A percentile compares a stretch with the other conserved stretches of the same genome.
These are phyloP conservation scores for Clunio marinus DNA, from an alignment of 2,888 invertebrate genomes.

Conservation along the genomic window DNA sequence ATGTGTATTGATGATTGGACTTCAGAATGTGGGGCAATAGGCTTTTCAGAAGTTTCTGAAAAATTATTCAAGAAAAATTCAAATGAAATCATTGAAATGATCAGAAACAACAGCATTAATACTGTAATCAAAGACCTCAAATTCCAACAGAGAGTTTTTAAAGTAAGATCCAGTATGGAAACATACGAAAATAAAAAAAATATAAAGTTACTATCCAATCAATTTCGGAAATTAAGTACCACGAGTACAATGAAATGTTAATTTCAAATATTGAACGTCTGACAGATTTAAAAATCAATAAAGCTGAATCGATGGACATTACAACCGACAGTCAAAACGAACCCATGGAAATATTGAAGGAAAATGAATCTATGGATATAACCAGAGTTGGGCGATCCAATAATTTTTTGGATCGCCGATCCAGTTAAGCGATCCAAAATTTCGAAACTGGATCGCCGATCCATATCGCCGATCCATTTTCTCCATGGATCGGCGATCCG, in stretches of 20 bases:
- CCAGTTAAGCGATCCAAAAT: too few relatives aligned
- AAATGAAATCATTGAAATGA: slow-evolving; percentile 70
- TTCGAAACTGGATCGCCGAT: too few relatives aligned
- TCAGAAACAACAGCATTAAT: slow-evolving; percentile 61
- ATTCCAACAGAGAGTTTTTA: slow-evolving; percentile 78
- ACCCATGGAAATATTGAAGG: too few relatives aligned
- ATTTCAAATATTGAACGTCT: slow-evolving; percentile 65
- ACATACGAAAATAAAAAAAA: too few relatives aligned
- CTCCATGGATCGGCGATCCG: too few relatives aligned
- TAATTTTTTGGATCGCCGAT: too few relatives aligned
- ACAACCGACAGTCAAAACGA: too few relatives aligned
- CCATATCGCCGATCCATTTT: too few relatives aligned
- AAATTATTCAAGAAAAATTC: slow-evolving; percentile 66
- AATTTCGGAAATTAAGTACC: slow-evolving; percentile 69
- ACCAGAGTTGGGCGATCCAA: too few relatives aligned
- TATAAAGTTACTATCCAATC: slow-evolving; percentile 71
- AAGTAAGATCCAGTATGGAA: slow-evolving; percentile 84
- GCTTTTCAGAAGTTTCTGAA: slow-evolving; percentile 82
- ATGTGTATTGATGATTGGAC: slow-evolving; percentile 82
- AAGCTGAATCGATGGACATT: too few relatives aligned
- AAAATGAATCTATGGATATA: too few relatives aligned
- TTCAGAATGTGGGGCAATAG: slow-evolving; percentile 83
- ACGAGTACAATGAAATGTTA: slow-evolving; percentile 68
- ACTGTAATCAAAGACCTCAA: slow-evolving; percentile 68
- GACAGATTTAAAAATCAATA: too few relatives aligned